These are phyloP conservation scores for Chelonus insularis DNA, from an alignment of 1,140 invertebrate species.

Conservation along the genomic window DNA sequence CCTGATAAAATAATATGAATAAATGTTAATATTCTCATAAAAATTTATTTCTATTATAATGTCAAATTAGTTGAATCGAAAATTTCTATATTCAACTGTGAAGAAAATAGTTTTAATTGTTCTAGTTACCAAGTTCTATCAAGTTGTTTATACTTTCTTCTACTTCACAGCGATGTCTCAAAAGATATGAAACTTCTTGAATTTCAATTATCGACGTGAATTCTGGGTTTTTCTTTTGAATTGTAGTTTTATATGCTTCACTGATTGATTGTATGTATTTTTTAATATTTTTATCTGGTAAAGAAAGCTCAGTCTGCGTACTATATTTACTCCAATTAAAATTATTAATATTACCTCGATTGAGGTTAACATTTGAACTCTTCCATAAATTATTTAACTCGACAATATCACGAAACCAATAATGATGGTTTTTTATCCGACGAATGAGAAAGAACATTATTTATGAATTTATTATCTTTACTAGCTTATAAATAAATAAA, in stretches of 20 bases:
- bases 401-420: not conserved
- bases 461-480: not conserved
- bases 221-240: not conserved
- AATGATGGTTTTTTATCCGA: not conserved
- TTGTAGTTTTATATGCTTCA: constrained; percentile 28
- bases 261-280: constrained; percentile 40
- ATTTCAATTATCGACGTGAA: constrained; percentile 39
- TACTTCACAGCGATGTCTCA: constrained; percentile 50
- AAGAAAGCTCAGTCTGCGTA: not conserved
- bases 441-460: constrained; percentile 4
- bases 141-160: constrained; percentile 55
- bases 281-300: constrained; percentile 30
- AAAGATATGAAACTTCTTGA: constrained; percentile 42
- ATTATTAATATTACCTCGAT: not conserved
- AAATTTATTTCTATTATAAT: constrained; percentile 14
- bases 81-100: too few relatives aligned
- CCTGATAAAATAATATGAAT: constrained; percentile 37
- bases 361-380: not conserved
- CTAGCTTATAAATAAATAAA: not conserved
- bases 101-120: not conserved
- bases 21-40: too few relatives aligned
- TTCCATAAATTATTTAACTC: not conserved
- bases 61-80: too few relatives aligned
- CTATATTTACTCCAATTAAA: not conserved
- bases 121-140: constrained; percentile 55